Evolutionary conservation across 2,113 vertebrate genomes (phyloP).

Genomic region (Alces alces): DNA sequence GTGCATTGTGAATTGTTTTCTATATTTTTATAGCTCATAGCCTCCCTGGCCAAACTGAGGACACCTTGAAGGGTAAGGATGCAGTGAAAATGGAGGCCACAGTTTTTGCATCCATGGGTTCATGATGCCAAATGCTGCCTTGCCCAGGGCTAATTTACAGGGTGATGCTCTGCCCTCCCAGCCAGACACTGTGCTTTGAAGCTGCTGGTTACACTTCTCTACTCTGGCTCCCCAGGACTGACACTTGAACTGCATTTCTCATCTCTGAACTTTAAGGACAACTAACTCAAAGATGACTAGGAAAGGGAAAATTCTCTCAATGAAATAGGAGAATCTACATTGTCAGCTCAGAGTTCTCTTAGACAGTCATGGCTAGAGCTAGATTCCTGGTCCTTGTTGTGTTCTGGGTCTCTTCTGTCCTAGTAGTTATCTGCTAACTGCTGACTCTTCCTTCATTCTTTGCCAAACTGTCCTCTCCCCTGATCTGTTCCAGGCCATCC

Average conservation of each 20-base stretch:
- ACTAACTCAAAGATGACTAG: neutral
- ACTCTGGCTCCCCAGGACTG: neutral
- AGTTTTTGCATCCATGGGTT: neutral
- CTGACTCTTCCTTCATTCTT: neutral
- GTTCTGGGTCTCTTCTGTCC: neutral
- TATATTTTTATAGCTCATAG: neutral
- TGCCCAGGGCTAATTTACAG: neutral
- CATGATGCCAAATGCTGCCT: neutral
- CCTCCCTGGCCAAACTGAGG: neutral
- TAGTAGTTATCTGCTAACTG: neutral
- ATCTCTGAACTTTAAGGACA: neutral
- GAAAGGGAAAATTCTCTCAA: neutral
- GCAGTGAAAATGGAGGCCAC: neutral
- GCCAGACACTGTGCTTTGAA: neutral
- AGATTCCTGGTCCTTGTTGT: neutral
- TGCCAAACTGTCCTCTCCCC: too few relatives aligned
- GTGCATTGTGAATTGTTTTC: neutral
- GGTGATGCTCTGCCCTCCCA: neutral
- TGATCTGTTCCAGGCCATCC: neutral
- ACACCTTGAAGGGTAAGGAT: neutral
- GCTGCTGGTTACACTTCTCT: neutral
- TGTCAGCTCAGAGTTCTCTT: neutral
- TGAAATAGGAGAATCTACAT: neutral
- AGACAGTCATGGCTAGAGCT: neutral
- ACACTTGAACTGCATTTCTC: neutral